These are phyloP conservation scores for Sesamia inferens DNA, from an alignment of 2,888 invertebrate genomes.

Conservation along the genomic window DNA sequence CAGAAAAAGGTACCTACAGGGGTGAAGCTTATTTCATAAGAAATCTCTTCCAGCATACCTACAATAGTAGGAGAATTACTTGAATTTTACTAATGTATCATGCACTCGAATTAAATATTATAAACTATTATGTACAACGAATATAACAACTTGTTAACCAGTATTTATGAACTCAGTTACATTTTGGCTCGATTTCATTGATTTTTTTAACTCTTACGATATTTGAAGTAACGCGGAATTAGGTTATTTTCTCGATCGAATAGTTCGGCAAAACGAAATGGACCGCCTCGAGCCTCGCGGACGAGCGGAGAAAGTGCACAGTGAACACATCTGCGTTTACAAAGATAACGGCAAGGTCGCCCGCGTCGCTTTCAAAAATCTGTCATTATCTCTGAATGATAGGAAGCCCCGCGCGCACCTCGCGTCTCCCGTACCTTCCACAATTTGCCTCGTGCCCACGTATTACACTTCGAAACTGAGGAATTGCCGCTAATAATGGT, in stretches of 20 bases:
- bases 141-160: no score
- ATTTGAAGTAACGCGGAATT: neutral
- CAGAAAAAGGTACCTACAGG: no score
- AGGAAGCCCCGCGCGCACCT: neutral
- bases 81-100: no score
- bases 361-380: conserved; percentile 64
- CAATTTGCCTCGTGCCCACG: no score
- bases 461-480: neutral
- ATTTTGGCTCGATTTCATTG: neutral
- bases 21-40: no score
- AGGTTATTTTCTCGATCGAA: conserved; percentile 18
- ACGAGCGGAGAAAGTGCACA: conserved; percentile 59
- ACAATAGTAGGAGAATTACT: no score
- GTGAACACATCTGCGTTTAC: conserved; percentile 57
- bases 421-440: neutral
- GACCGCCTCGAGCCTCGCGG: conserved; percentile 25
- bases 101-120: no score
- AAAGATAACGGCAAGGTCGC: conserved; percentile 64
- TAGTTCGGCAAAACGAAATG: conserved; percentile 52
- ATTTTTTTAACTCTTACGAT: neutral
- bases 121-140: no score
- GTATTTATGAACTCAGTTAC: no score
- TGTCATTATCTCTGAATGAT: conserved; percentile 43
- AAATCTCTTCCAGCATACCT: no score
- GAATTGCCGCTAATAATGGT: neutral